Percentiles rank a stretch among this genome's conserved stretches.
Conservation (phyloP, 2,113 vertebrate species). For the Cacatua alba region DNA sequence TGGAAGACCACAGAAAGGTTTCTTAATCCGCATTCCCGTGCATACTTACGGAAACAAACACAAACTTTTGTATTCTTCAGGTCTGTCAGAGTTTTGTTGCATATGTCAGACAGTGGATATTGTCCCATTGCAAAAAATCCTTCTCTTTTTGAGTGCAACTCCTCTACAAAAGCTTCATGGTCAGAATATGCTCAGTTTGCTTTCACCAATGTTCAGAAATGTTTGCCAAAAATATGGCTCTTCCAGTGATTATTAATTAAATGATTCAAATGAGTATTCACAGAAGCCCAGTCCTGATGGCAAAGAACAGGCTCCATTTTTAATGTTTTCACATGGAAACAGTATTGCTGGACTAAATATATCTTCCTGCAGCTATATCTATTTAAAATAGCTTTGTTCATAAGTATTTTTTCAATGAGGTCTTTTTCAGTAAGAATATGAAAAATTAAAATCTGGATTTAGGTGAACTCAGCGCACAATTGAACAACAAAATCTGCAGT, state of each 20-base stretch:
- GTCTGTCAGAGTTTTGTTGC: neutral
- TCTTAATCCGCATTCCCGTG: neutral
- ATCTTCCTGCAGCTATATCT: neutral
- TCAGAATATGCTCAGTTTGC: neutral
- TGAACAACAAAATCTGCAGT: neutral
- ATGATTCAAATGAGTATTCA: neutral
- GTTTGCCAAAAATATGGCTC: neutral
- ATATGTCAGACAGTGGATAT: neutral
- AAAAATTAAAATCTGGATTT: neutral
- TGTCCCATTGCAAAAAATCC: fast-evolving
- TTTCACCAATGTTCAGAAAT: neutral
- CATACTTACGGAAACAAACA: neutral
- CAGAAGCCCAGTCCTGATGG: neutral
- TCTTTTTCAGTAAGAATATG: neutral
- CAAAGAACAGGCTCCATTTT: neutral
- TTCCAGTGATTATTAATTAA: neutral
- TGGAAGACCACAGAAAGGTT: neutral
- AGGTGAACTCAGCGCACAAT: neutral
- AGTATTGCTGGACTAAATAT: neutral
- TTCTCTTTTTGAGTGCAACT: neutral
- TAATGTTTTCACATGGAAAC: neutral
- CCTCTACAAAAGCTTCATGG: neutral
- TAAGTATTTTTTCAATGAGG: neutral
- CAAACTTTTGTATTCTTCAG: neutral
- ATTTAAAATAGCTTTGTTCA: neutral